Conservation (phyloP, 2,888 invertebrate species). For the Copidosoma aretas region DNA sequence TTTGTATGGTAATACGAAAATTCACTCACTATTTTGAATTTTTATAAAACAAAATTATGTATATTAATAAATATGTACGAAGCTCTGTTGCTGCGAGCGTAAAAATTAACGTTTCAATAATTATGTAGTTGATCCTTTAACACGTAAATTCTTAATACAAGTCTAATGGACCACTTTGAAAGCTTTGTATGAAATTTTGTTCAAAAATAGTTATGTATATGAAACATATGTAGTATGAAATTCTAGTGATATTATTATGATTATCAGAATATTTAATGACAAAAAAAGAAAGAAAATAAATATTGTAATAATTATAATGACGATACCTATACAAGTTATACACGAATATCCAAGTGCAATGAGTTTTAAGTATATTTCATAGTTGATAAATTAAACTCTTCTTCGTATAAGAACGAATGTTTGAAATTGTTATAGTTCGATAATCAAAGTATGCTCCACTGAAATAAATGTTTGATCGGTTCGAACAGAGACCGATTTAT, state of each 20-base stretch:
- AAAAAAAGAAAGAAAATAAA: slow-evolving; percentile 6
- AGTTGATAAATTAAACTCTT: background rate
- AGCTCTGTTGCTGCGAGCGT: slow-evolving; percentile 19
- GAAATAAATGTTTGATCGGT: slow-evolving; percentile 34
- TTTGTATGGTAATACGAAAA: background rate
- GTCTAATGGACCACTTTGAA: slow-evolving; percentile 30
- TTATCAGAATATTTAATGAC: slow-evolving; percentile 26
- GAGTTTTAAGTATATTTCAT: slow-evolving; percentile 27
- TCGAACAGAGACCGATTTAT: slow-evolving; percentile 21
- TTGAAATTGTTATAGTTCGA: slow-evolving; percentile 35
- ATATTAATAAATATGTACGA: slow-evolving; percentile 3
- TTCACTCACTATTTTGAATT: slow-evolving; percentile 16
- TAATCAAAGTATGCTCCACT: slow-evolving; percentile 32
- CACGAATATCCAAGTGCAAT: slow-evolving; percentile 23
- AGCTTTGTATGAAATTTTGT: slow-evolving; percentile 18
- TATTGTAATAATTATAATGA: slow-evolving; percentile 29
- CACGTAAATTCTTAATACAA: slow-evolving; percentile 18
- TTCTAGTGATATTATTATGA: slow-evolving; percentile 18
- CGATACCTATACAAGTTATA: slow-evolving; percentile 10
- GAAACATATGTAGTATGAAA: slow-evolving; percentile 5
- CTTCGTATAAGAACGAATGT: slow-evolving; percentile 14
- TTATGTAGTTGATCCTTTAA: slow-evolving; percentile 28
- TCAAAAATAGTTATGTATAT: slow-evolving; percentile 9
- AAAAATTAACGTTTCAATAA: slow-evolving; percentile 25
- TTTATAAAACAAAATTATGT: slow-evolving; percentile 5